These are phyloP conservation scores for Grammomys surdaster DNA, from an alignment of 2,113 vertebrate genomes.

Conservation along the genomic window DNA sequence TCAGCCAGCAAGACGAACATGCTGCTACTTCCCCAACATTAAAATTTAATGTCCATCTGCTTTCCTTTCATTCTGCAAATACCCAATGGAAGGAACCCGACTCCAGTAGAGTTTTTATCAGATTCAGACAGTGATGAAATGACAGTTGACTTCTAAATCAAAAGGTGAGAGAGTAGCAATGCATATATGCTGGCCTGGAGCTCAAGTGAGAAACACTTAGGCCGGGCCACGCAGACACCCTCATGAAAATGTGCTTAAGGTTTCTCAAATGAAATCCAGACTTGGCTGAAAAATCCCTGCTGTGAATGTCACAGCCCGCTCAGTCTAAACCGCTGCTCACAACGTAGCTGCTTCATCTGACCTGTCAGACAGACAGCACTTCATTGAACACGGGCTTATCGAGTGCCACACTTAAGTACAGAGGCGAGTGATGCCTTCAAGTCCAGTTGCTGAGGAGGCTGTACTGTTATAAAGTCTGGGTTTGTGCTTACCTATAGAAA, in stretches of 20 bases:
- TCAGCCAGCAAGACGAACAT: not conserved
- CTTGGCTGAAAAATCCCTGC: conserved; percentile 59
- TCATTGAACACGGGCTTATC: fast-evolving
- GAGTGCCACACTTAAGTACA: not conserved
- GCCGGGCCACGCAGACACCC: conserved; percentile 5
- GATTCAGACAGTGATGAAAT: conserved; percentile 24
- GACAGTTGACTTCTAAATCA: conserved; percentile 20
- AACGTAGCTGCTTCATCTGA: not conserved
- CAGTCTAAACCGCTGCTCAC: not conserved
- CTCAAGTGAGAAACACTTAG: not conserved
- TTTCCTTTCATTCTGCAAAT: conserved; percentile 64
- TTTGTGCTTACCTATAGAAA: conserved; percentile 51
- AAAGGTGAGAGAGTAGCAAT: not conserved
- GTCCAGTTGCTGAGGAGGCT: not conserved
- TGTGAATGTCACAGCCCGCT: not conserved
- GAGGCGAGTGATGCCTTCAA: conserved; percentile 57
- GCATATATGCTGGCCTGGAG: not conserved
- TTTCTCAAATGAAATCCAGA: conserved; percentile 10
- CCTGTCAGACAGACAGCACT: conserved; percentile 64
- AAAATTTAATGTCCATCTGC: conserved; percentile 68
- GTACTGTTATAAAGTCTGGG: conserved; percentile 26
- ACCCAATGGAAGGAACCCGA: not conserved
- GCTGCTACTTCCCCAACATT: not conserved
- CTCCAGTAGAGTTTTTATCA: conserved; percentile 43
- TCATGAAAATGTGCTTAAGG: not conserved